Percentiles rank a stretch among this genome's conserved stretches.
Conservation (phyloP, 1,140 invertebrate genomes). For the Drosophila sproati region DNA sequence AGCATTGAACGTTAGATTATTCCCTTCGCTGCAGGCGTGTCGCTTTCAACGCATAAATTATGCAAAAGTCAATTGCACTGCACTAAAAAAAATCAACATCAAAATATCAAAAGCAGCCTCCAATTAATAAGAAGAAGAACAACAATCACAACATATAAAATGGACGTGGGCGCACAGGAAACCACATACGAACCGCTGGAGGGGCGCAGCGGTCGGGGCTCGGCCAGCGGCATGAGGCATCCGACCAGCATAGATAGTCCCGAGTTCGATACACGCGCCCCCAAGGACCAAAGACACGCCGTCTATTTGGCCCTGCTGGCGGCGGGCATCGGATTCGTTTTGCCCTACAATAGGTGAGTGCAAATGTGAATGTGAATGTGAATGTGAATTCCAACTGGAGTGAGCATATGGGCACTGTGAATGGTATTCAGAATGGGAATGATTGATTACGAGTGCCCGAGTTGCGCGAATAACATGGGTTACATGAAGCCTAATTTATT, state of each 20-base stretch:
- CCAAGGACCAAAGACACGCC: conserved; percentile 90
- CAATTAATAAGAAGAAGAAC: conserved; percentile 7
- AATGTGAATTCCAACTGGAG: background rate
- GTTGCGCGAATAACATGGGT: background rate
- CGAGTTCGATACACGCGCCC: conserved; percentile 84
- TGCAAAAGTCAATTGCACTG: conserved; percentile 48
- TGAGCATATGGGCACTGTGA: background rate
- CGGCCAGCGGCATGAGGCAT: conserved; percentile 58
- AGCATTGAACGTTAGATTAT: conserved; percentile 20
- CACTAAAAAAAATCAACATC: conserved; percentile 16
- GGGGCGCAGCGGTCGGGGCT: conserved; percentile 49
- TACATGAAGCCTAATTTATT: conserved; percentile 4
- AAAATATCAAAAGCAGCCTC: conserved; percentile 1
- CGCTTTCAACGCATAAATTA: conserved; percentile 40
- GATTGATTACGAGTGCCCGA: conserved; percentile 7
- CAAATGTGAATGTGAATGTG: background rate
- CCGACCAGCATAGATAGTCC: conserved; percentile 78
- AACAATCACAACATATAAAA: conserved; percentile 12
- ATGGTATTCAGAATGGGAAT: background rate
- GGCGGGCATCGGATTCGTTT: conserved; percentile 94
- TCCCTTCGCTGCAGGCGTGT: conserved; percentile 29
- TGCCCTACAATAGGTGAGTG: conserved; percentile 94
- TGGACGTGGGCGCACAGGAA: conserved; percentile 75
- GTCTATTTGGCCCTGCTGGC: conserved; percentile 93
- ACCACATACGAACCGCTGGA: conserved; percentile 80